phyloP scores from a whole-genome alignment of 30 jellyfish, hydroid and myxozoan genomes.

The Haliclystus octoradiatus region DNA sequence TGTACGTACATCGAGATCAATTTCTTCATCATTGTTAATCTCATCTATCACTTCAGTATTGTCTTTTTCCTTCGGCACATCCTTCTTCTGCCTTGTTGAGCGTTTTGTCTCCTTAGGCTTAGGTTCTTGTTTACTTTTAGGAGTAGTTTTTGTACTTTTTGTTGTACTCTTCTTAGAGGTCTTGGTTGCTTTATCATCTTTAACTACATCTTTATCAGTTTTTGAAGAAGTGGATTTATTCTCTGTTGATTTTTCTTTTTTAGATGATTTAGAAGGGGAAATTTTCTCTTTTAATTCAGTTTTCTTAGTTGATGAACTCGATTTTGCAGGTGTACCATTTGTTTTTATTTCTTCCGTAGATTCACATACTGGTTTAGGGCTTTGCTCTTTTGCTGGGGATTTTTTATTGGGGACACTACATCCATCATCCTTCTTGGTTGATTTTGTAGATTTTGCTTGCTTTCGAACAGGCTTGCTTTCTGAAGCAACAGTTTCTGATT shows the following conservation, averaged over 20 bases:
- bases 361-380: constrained; percentile 2
- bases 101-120: neutral
- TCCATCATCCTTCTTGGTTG: neutral
- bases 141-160: neutral
- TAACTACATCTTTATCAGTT: constrained; percentile 6
- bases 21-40: no score
- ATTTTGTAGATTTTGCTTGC: neutral
- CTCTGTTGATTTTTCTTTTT: no score
- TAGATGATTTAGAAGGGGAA: no score
- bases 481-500: no score
- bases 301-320: constrained; percentile 17
- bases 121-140: neutral
- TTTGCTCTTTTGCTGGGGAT: no score
- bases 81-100: no score
- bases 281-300: constrained; percentile 15
- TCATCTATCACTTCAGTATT: no score
- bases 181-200: constrained; percentile 8
- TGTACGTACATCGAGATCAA: no score
- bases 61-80: no score
- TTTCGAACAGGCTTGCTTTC: constrained; percentile 1
- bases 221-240: no score
- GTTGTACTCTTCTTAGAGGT: constrained; percentile 9
- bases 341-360: constrained; percentile 12
- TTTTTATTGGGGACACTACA: no score
- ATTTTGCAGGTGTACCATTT: constrained; percentile 8